These are phyloP conservation scores for Aplodontia rufa DNA, from an alignment of 2,113 vertebrate species.

Conservation along the genomic window DNA sequence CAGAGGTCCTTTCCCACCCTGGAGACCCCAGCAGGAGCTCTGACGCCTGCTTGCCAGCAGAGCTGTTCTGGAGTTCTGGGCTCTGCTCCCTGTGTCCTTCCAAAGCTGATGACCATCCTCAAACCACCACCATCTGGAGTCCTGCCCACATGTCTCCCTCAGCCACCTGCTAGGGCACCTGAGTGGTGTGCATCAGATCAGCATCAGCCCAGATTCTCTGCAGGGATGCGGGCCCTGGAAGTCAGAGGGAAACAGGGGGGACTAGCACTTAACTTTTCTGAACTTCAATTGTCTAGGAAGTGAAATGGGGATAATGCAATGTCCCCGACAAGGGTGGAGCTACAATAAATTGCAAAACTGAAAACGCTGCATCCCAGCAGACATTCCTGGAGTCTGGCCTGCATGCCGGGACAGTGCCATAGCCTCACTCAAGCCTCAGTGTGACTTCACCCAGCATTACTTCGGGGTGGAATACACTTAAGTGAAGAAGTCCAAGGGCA, in stretches of 20 bases:
- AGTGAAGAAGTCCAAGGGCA: neutral
- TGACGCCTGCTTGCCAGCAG: neutral
- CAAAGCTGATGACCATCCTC: neutral
- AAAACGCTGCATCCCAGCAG: no score
- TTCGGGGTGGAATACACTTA: neutral
- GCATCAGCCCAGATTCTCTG: neutral
- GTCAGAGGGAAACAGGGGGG: neutral
- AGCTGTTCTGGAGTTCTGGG: neutral
- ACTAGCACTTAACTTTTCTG: neutral
- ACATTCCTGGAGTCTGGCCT: neutral
- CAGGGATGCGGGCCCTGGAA: neutral
- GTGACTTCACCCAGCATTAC: no score
- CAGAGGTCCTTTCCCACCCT: neutral
- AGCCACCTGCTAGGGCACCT: neutral
- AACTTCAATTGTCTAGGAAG: neutral
- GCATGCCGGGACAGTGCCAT: neutral
- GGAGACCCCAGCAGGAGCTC: no score
- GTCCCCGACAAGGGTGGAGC: neutral
- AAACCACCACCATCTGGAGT: neutral
- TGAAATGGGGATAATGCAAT: neutral
- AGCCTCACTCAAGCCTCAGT: neutral
- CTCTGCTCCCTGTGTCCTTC: neutral
- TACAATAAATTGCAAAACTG: neutral
- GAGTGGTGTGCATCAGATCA: neutral
- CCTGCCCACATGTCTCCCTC: neutral